Percentiles rank a stretch among this genome's conserved stretches.
These are phyloP conservation scores for Lithophane semibrunnea DNA, from an alignment of 2,888 invertebrate genomes.

Conservation along the genomic window DNA sequence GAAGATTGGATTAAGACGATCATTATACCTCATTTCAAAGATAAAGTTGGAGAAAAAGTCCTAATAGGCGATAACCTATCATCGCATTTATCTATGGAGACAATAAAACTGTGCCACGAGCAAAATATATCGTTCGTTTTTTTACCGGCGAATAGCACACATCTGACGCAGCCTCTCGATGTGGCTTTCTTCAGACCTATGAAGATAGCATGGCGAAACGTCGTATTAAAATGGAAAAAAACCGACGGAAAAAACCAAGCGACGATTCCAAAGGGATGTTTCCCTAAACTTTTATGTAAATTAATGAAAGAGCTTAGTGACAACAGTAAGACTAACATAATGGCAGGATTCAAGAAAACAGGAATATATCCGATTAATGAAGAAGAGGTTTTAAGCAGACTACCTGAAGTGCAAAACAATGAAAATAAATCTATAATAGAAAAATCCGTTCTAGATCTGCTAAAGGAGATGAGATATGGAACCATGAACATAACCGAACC, in stretches of 20 bases:
- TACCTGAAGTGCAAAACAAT: conserved; percentile 34
- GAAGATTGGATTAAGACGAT: conserved; percentile 50
- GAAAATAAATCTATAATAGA: conserved; percentile 28
- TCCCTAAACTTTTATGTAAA: no score
- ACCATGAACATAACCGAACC: conserved; percentile 42
- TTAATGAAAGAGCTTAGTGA: conserved; percentile 41
- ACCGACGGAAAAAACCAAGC: no score
- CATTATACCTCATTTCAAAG: conserved; percentile 34
- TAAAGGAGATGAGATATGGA: conserved; percentile 44
- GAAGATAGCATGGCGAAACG: conserved; percentile 51
- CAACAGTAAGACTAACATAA: conserved; percentile 53
- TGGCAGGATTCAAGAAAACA: conserved; percentile 64
- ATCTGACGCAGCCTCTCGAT: no score
- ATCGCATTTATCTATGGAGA: no score
- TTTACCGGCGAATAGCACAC: no score
- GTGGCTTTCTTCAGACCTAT: conserved; percentile 48
- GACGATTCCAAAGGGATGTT: no score
- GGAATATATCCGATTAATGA: conserved; percentile 33
- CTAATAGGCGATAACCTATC: no score
- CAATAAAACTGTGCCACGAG: no score
- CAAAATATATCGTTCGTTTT: no score
- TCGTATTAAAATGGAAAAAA: conserved; percentile 15
- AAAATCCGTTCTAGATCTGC: conserved; percentile 29
- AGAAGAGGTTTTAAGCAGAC: conserved; percentile 31
- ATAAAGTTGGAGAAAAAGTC: background rate